phyloP scores from a whole-genome alignment of 1,140 invertebrate genomes.

The Megalopta genalis region DNA sequence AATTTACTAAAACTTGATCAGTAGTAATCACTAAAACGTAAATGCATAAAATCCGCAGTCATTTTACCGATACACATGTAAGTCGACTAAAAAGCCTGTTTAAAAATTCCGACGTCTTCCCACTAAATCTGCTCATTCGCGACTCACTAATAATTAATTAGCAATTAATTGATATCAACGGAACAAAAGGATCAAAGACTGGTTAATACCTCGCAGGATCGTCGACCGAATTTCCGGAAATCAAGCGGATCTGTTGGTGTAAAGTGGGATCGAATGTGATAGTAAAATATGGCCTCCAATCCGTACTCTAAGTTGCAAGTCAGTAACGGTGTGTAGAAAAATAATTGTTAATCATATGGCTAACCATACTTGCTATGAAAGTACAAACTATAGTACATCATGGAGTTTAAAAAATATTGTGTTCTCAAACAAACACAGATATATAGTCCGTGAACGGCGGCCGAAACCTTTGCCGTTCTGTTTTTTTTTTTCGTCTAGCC shows the following conservation, averaged over 20 bases:
- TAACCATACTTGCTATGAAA: slow-evolving; percentile 58
- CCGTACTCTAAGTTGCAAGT: slow-evolving; percentile 35
- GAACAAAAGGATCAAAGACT: too few relatives aligned
- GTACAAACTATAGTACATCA: slow-evolving; percentile 63
- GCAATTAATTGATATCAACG: not conserved
- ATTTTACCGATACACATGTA: too few relatives aligned
- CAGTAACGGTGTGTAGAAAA: slow-evolving; percentile 46
- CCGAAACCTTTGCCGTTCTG: not conserved
- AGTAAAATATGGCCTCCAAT: slow-evolving; percentile 20
- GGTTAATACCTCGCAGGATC: not conserved
- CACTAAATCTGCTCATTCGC: too few relatives aligned
- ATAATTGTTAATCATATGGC: slow-evolving; percentile 51
- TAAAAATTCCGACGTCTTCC: too few relatives aligned
- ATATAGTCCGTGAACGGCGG: slow-evolving; percentile 24
- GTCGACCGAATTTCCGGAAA: not conserved
- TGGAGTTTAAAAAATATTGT: slow-evolving; percentile 52
- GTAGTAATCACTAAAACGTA: too few relatives aligned
- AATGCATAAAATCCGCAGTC: too few relatives aligned
- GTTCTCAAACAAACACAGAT: slow-evolving; percentile 49
- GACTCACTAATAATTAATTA: too few relatives aligned
- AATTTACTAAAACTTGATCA: too few relatives aligned
- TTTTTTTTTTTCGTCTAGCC: not conserved
- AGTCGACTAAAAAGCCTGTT: too few relatives aligned
- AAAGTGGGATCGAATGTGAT: slow-evolving; percentile 12
- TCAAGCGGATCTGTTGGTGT: not conserved